phyloP scores from a whole-genome alignment of 2,113 vertebrate species.

The Andinoacara biseriatus region DNA sequence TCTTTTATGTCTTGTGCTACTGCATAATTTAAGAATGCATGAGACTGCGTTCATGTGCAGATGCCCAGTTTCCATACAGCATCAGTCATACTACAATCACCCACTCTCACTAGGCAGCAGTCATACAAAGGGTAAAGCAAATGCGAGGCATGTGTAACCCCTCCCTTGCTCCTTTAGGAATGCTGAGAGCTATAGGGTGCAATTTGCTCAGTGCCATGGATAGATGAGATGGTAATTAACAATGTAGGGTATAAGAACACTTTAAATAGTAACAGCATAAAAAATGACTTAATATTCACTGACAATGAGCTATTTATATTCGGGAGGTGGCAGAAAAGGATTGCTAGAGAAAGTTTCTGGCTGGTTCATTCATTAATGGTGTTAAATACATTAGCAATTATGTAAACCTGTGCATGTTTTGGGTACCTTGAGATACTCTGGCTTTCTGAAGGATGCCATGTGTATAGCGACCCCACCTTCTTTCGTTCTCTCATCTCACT shows the following conservation, averaged over 20 bases:
- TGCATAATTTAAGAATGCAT: conserved; percentile 66
- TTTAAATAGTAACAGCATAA: conserved; percentile 58
- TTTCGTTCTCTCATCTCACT: conserved; percentile 14
- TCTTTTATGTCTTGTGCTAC: conserved; percentile 42
- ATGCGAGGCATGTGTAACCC: conserved; percentile 19
- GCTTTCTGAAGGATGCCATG: conserved; percentile 22
- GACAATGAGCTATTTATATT: conserved; percentile 48
- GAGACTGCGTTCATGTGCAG: conserved; percentile 39
- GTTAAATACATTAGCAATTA: conserved; percentile 38
- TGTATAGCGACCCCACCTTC: conserved; percentile 17
- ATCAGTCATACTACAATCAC: conserved; percentile 24
- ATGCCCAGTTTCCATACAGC: not conserved
- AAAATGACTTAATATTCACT: conserved; percentile 45
- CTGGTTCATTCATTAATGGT: conserved; percentile 19
- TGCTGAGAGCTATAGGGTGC: conserved; percentile 46
- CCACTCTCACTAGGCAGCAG: not conserved
- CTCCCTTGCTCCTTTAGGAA: conserved; percentile 14
- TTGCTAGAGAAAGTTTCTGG: not conserved
- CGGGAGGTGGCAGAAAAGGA: not conserved
- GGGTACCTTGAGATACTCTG: conserved; percentile 54
- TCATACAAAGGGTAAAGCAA: not conserved
- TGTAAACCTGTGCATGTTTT: conserved; percentile 43
- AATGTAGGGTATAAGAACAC: conserved; percentile 30
- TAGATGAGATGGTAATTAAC: conserved; percentile 58
- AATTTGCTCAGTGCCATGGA: conserved; percentile 50